Percentiles rank a stretch among this genome's conserved stretches.
Evolutionary conservation across 2,888 invertebrate genomes (phyloP).

Genomic region (Phengaris alcon): DNA sequence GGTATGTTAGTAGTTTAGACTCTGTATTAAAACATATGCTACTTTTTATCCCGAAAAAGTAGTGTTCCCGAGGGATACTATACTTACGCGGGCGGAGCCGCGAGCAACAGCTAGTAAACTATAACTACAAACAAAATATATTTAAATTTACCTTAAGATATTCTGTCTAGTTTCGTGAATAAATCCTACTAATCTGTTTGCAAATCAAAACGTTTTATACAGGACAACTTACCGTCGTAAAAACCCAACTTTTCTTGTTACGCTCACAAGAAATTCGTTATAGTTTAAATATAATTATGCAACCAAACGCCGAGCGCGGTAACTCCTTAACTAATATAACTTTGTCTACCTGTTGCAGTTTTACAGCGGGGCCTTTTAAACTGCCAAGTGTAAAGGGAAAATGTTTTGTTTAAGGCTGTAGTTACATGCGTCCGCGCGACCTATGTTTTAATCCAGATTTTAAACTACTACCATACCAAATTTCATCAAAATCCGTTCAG

Average conservation of each 20-base stretch:
- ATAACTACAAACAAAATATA: too few species aligned
- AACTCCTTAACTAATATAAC: slow-evolving; percentile 28
- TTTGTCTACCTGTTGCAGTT: slow-evolving; percentile 27
- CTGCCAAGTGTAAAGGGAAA: slow-evolving; percentile 13
- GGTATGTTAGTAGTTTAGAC: too few species aligned
- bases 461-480: too few species aligned
- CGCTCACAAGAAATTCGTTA: slow-evolving; percentile 25
- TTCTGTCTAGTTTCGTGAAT: background rate
- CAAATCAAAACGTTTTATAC: background rate
- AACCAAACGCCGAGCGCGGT: slow-evolving; percentile 27
- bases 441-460: too few species aligned
- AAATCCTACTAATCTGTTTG: background rate
- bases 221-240: background rate
- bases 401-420: background rate
- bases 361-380: slow-evolving; percentile 20
- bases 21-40: too few species aligned
- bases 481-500: too few species aligned
- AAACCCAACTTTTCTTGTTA: slow-evolving; percentile 24
- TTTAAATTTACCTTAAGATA: too few species aligned
- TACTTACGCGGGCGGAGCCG: too few species aligned
- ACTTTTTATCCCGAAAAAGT: too few species aligned
- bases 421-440: too few species aligned
- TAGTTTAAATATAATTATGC: slow-evolving; percentile 27
- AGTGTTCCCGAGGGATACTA: too few species aligned
- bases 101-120: too few species aligned